Evolutionary conservation across 2,888 invertebrate genomes (phyloP).

Genomic region (Himalopsyche kuldschensis): DNA sequence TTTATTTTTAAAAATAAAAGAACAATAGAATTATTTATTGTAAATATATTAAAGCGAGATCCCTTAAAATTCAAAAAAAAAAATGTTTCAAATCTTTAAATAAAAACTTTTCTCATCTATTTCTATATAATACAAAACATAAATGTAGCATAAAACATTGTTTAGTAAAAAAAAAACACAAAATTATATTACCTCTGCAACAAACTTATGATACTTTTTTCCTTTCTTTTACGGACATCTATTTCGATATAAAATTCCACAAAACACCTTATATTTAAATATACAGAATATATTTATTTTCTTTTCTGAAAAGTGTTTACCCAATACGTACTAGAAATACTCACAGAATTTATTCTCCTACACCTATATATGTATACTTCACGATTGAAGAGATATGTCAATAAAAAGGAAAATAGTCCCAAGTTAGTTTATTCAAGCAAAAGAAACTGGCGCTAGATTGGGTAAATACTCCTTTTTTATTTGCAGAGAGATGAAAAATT

Average conservation of each 20-base stretch:
- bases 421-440: background rate
- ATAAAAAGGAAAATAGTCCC: background rate
- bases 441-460: background rate
- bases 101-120: too few species aligned
- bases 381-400: background rate
- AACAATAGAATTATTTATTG: too few species aligned
- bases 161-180: too few species aligned
- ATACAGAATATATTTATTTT: background rate
- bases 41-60: too few species aligned
- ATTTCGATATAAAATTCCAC: background rate
- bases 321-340: background rate
- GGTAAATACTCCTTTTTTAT: background rate
- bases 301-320: background rate
- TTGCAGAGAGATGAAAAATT: background rate
- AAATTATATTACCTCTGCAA: too few species aligned
- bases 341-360: background rate
- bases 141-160: too few species aligned
- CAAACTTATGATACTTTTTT: background rate
- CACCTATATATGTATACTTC: background rate
- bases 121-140: too few species aligned
- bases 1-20: too few species aligned
- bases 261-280: background rate
- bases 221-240: background rate
- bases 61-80: too few species aligned
- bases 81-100: too few species aligned